Evolutionary conservation across 2,797 vertebrate species (phyloP), one percentile per base, ranked within the genome.

Genomic region (Chanos chanos): DNA sequence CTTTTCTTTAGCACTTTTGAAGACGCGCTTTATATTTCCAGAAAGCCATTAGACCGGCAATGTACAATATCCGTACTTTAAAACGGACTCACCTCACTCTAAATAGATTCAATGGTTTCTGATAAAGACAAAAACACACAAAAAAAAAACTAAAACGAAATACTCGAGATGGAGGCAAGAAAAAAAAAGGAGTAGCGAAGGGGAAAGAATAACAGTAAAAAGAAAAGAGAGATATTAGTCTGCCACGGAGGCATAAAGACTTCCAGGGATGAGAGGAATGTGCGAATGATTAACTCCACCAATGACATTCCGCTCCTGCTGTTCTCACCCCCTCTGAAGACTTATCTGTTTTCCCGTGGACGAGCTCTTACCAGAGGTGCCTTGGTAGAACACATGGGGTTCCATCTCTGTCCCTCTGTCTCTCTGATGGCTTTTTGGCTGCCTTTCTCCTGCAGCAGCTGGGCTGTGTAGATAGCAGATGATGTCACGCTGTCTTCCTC

Each of bases 281-380:
- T 61, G 48, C 47, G 30, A 73, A 69, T 69, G 67, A 73, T 70
- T 70, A 66, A 60, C 48, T 33, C 3, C 13, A 22, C 15, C 33
- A 33, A 47, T 25, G 36, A 44, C 37, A 34, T 30, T 41, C 43
- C 27, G 16, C 28, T 34, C 22, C 25, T 13, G 39, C 30, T 43
- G 28, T 27, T 56, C 45, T 30, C 44, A 34, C 43, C 52, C 18
- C n/a, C 12, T 43, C 8, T 41, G 15, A n/a, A n/a, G n/a, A 2
- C 13, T 13, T n/a, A 24, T 40, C 45, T 31, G 39, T 47, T 25
- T 25, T 41, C 25, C 7, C 16, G 43, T 59, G 51, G 59, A 60
- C 24, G 22, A 40, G 44, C 34, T 51, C 60, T 54, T 66, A 64
- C 66, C 67, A 52, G 48, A 63, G 47, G 28, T n/a, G 21, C 16